Evolutionary conservation across 1,140 invertebrate genomes (phyloP).

Genomic region (Bombus vancouverensis): DNA sequence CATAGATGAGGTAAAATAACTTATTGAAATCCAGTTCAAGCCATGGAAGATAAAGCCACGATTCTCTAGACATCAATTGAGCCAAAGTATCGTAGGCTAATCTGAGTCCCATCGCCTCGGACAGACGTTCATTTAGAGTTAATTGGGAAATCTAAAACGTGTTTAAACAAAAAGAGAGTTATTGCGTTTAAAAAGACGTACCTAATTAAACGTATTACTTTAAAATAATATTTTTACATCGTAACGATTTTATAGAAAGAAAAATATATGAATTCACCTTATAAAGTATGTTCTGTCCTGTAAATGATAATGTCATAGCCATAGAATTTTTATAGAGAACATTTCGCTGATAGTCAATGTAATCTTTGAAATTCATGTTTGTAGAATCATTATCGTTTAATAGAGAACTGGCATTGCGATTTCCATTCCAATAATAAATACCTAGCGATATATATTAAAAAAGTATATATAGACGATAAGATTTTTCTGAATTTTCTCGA

Average conservation of each 20-base stretch:
- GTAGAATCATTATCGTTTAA: conserved; percentile 30
- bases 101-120: conserved; percentile 69
- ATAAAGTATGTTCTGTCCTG: conserved; percentile 54
- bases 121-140: conserved; percentile 69
- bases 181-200: conserved; percentile 17
- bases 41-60: conserved; percentile 62
- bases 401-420: conserved; percentile 31
- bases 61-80: conserved; percentile 48
- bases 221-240: conserved; percentile 17
- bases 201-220: conserved; percentile 1
- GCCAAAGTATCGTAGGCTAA: conserved; percentile 72
- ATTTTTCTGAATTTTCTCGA: neutral
- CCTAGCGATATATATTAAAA: conserved; percentile 47
- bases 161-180: conserved; percentile 10
- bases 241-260: conserved; percentile 10
- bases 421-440: conserved; percentile 65
- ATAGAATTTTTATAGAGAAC: conserved; percentile 44
- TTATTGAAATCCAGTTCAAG: conserved; percentile 60
- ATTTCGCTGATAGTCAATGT: conserved; percentile 58
- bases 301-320: conserved; percentile 55
- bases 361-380: conserved; percentile 55
- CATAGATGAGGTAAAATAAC: conserved; percentile 71
- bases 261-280: conserved; percentile 41
- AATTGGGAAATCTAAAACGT: conserved; percentile 63
- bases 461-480: neutral